These are phyloP conservation scores for Aleadryas rufinucha DNA, from an alignment of 2,113 vertebrate species.

Conservation along the genomic window DNA sequence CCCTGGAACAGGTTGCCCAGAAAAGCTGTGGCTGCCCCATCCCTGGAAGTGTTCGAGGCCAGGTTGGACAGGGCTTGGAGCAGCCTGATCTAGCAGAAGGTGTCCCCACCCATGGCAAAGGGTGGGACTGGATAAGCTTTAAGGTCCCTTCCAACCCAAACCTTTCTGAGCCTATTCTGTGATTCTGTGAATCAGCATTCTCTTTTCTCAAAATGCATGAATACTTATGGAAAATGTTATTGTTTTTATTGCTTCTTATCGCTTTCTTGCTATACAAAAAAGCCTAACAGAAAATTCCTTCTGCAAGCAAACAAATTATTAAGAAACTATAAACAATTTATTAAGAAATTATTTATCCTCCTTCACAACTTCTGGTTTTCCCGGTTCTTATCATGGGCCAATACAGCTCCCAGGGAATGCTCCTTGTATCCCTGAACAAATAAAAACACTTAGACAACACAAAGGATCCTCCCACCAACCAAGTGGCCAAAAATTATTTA, in stretches of 20 bases:
- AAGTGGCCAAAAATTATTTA: not conserved
- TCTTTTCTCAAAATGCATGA: not conserved
- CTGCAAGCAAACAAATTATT: not conserved
- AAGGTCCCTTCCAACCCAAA: not conserved
- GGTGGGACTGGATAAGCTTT: not conserved
- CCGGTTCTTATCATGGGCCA: not conserved
- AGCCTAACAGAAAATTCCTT: not conserved
- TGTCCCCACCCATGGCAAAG: not conserved
- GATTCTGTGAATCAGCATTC: not conserved
- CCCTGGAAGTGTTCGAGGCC: not conserved
- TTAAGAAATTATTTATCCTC: not conserved
- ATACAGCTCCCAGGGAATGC: not conserved
- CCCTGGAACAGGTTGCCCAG: not conserved
- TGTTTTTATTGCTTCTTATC: not conserved
- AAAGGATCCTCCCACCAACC: not conserved
- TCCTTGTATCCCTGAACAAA: not conserved
- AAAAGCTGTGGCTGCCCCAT: not conserved
- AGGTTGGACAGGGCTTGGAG: not conserved
- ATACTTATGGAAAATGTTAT: fast-evolving
- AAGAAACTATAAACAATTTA: not conserved
- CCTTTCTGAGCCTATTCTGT: not conserved
- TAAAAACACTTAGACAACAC: not conserved
- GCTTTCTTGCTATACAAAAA: not conserved
- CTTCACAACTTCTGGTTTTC: not conserved
- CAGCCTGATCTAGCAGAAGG: not conserved